Evolutionary conservation across 53 echinoderm and acorn worm genomes (phyloP).

Genomic region (Echinometra lucunter): DNA sequence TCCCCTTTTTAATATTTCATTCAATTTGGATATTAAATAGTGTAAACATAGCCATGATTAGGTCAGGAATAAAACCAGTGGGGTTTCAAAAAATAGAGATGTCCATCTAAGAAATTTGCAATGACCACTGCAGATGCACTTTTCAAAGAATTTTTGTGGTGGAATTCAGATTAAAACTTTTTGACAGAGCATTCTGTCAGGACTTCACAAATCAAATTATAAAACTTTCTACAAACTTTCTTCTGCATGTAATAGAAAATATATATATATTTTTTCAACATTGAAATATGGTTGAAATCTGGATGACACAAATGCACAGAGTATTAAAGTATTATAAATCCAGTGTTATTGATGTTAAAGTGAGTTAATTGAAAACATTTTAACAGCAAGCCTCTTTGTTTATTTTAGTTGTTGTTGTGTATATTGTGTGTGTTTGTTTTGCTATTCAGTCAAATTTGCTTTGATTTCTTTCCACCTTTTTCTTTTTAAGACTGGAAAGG

Average conservation of each 20-base stretch:
- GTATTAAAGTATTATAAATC: too few relatives aligned
- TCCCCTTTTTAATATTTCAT: slow-evolving; percentile 49
- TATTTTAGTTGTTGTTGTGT: too few relatives aligned
- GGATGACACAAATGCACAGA: too few relatives aligned
- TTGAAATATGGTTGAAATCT: too few relatives aligned
- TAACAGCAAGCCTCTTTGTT: too few relatives aligned
- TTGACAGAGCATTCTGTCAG: not conserved
- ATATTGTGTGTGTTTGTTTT: too few relatives aligned
- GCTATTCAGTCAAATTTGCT: too few relatives aligned
- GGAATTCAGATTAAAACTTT: not conserved
- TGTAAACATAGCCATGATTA: slow-evolving; percentile 59
- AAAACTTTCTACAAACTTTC: not conserved
- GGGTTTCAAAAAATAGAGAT: slow-evolving; percentile 40
- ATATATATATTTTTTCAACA: too few relatives aligned
- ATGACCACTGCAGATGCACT: slow-evolving; percentile 44
- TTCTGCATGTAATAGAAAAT: too few relatives aligned
- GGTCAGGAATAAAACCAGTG: slow-evolving; percentile 45
- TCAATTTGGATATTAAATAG: slow-evolving; percentile 66
- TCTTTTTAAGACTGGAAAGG: too few relatives aligned
- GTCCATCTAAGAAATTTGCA: slow-evolving; percentile 30
- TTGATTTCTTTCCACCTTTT: too few relatives aligned
- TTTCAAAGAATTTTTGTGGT: slow-evolving; percentile 38
- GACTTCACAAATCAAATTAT: not conserved
- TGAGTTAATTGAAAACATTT: not conserved
- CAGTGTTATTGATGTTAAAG: too few relatives aligned